A percentile compares a stretch with the other conserved stretches of the same genome.
Evolutionary conservation across 2,113 vertebrate genomes (phyloP).

Genomic region (Percina caprodes): DNA sequence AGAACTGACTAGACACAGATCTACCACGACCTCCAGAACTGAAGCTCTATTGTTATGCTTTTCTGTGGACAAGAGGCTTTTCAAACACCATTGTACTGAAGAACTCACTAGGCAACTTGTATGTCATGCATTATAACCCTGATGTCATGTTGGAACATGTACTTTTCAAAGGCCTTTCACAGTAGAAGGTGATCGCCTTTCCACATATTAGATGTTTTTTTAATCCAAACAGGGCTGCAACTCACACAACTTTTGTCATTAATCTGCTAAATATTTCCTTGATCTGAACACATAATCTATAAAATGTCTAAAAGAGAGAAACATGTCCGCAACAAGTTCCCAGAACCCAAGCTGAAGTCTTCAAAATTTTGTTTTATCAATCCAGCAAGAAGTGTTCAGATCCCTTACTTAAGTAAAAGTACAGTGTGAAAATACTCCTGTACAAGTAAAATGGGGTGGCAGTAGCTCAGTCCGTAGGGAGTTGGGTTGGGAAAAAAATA

Average conservation of each 20-base stretch:
- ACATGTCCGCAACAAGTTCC: background rate
- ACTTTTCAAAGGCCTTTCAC: background rate
- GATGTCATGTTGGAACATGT: conserved; percentile 21
- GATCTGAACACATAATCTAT: background rate
- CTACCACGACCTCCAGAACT: conserved; percentile 48
- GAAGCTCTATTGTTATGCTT: conserved; percentile 58
- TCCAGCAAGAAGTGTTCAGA: background rate
- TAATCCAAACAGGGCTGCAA: background rate
- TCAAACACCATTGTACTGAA: conserved; percentile 57
- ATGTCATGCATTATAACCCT: conserved; percentile 19
- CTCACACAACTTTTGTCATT: background rate
- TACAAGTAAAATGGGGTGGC: too few relatives aligned
- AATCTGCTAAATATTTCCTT: background rate
- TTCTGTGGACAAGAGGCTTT: conserved; percentile 45
- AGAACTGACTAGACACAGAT: conserved; percentile 57
- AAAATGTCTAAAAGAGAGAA: background rate
- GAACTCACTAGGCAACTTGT: conserved; percentile 59
- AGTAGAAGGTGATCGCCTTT: conserved; percentile 15
- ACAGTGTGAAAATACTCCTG: background rate
- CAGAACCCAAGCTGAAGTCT: background rate
- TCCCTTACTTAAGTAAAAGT: background rate
- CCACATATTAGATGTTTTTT: background rate
- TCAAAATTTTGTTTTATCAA: background rate
- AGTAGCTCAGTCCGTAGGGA: too few relatives aligned
- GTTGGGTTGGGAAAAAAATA: too few relatives aligned